Evolutionary conservation across 2,797 vertebrate genomes (phyloP), one percentile per base, ranked within the genome.

Genomic region (Chiloscyllium punctatum): DNA sequence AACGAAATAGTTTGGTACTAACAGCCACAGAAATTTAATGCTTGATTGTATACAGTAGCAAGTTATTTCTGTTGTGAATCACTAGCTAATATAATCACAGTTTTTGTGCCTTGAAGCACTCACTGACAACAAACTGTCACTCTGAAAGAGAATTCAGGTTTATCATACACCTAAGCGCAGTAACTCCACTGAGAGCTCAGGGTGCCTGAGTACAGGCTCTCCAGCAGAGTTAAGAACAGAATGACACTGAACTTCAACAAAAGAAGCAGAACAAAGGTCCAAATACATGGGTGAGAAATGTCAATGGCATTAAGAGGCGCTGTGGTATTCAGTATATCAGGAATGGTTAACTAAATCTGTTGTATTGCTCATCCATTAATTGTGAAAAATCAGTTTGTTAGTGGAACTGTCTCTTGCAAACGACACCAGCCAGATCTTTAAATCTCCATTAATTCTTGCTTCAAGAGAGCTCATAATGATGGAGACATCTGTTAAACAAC

Each of bases 41-140:
- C 18, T 92, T 92, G 37, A 37, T 69, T 92, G 68, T 23, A 69
- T 6, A 92, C 27, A n/a, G 90, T 23, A 92, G n/a, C 62, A 69
- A 69, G 30, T 37, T 68, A 37, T 68, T 68, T 68, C 90, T 37
- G 62, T 23, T 42, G 30, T 37, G 62, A 68, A 92, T 21, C 62
- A 69, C 48, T 84, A 84, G 16, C 37, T 84, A 48, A 48, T 68
- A 62, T 68, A 62, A 62, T 91, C 66, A 23, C 88, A 91, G 62
- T 25, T 66, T 66, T 23, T 69, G 90, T 69, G 62, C 66, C 62
- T 69, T 69, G 37, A 68, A 68, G n/a, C 90, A 66, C 30, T 62
- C 57, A 91, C 57, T 91, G n/a, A 37, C n/a, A 92, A 92, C n/a
- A 91, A 91, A 37, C 57, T 21, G 33, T 91, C 88, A 91, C 88